phyloP scores from a whole-genome alignment of 2,888 invertebrate species.

The Orthosia incerta region DNA sequence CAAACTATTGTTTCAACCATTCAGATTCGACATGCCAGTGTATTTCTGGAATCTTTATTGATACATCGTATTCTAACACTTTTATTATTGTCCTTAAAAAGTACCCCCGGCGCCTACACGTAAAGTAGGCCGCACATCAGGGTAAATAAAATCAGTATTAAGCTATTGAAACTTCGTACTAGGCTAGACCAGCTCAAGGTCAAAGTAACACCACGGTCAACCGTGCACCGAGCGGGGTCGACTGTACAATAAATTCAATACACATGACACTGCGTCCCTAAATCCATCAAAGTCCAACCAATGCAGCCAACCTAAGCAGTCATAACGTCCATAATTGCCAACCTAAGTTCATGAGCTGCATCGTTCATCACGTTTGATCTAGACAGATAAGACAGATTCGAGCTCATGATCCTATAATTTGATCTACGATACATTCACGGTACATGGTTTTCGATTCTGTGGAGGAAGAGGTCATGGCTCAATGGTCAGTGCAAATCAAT shows the following conservation, averaged over 20 bases:
- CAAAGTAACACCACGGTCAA: neutral
- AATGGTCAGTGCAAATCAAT: conserved; percentile 2
- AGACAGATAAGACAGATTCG: conserved; percentile 53
- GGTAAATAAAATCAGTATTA: neutral
- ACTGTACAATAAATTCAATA: neutral
- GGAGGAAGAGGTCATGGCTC: conserved; percentile 5
- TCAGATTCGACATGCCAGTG: no score
- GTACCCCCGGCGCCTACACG: neutral
- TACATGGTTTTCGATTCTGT: conserved; percentile 28
- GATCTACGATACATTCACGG: conserved; percentile 46
- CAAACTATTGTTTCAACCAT: no score
- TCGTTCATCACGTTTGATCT: conserved; percentile 60
- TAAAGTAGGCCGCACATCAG: neutral
- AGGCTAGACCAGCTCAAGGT: neutral
- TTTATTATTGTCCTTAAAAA: no score
- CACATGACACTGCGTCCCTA: neutral
- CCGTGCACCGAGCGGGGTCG: no score
- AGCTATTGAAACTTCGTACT: neutral
- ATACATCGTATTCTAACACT: no score
- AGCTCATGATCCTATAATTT: conserved; percentile 52
- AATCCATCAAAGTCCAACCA: conserved; percentile 34
- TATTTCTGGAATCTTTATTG: no score
- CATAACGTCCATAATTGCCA: conserved; percentile 50
- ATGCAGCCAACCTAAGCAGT: conserved; percentile 32
- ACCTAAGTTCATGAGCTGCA: conserved; percentile 39